Base-by-base conservation (phyloP, 2,113 vertebrate species). In the Tragelaphus scriptus region DNA sequence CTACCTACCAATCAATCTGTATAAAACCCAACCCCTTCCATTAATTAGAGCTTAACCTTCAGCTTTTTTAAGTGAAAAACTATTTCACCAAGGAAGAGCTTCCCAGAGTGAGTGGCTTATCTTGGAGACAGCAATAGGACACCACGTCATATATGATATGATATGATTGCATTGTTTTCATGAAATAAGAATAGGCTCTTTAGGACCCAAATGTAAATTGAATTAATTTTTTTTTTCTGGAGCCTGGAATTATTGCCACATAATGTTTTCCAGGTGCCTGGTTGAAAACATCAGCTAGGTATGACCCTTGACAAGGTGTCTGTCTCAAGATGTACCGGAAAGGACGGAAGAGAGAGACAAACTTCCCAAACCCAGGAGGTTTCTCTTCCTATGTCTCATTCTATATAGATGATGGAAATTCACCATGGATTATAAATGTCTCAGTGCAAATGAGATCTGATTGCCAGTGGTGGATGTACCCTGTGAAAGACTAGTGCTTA, bases 11-110 rank as follows among this genome's bases (percentile, higher is more conserved):
- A 92, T 93, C 82, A 80, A 91, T 95, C 96, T 95, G 88, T 63
- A 92, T 93, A 97, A 94, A 86, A 97, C 71, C 79, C 79, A 96
- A 68, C 63, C 79, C 15, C 49, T 0, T 94, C 84, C 90, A 96
- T 96, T 94, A 90, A 96, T 5, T 93, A 95, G 95, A 77, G 17
- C 87, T 97, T 97, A 97, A 98, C 82, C 80, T 59, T 94, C 95
- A 98, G 58, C 94, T 90, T 91, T 75, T 86, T 87, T 95, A 40
- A 71, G 75, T 30, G 71, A 58, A 97, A 98, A n/a, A 93, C 93
- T 96, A 84, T 82, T 94, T 95, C 58, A 90, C 87, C 85, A 92
- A 86, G n/a, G 91, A 65, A 49, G 75, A 96, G 49, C 68, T 63
- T 77, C 86, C 87, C 93, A 59, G 44, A 90, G 68, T 17, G 49